Percentiles rank a stretch among this genome's conserved stretches.
Evolutionary conservation across 2,888 invertebrate species (phyloP).

Genomic region (Nomada lathburiana): DNA sequence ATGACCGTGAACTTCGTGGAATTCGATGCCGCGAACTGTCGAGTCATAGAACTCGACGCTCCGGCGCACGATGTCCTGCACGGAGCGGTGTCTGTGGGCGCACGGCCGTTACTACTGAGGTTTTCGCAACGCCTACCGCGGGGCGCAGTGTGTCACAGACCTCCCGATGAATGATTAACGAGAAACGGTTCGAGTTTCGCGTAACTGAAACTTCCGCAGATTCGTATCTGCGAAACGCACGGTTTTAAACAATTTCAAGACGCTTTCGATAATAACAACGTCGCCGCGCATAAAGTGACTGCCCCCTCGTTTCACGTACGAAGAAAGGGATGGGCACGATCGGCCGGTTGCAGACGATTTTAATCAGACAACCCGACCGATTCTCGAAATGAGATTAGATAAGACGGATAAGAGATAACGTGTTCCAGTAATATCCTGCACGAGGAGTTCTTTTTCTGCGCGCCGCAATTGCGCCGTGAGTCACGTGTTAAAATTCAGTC

Average conservation of each 20-base stretch:
- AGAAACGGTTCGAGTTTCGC: slow-evolving; percentile 3
- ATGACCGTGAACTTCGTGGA: slow-evolving; percentile 1
- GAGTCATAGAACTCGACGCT: neutral
- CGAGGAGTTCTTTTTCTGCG: slow-evolving; percentile 48
- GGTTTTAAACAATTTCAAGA: slow-evolving; percentile 39
- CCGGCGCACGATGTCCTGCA: neutral
- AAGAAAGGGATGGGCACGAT: slow-evolving; percentile 3
- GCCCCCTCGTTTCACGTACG: slow-evolving; percentile 22
- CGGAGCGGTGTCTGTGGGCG: neutral
- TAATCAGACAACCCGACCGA: slow-evolving; percentile 50
- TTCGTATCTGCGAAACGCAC: slow-evolving; percentile 14
- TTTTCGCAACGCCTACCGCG: too few species aligned
- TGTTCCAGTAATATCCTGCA: slow-evolving; percentile 38
- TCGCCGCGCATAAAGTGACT: slow-evolving; percentile 21
- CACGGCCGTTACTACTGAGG: neutral
- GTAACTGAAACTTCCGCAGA: slow-evolving; percentile 19
- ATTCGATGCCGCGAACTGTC: neutral
- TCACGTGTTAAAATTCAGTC: slow-evolving; percentile 82
- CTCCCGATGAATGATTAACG: slow-evolving; percentile 2
- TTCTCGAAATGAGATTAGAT: slow-evolving; percentile 57
- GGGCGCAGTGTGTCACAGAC: too few species aligned
- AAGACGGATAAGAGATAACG: slow-evolving; percentile 54
- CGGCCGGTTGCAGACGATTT: slow-evolving; percentile 42
- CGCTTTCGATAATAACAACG: slow-evolving; percentile 31
- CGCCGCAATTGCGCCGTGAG: slow-evolving; percentile 74